phyloP scores from a whole-genome alignment of 2,888 invertebrate species.

The Nowickia ferox region DNA sequence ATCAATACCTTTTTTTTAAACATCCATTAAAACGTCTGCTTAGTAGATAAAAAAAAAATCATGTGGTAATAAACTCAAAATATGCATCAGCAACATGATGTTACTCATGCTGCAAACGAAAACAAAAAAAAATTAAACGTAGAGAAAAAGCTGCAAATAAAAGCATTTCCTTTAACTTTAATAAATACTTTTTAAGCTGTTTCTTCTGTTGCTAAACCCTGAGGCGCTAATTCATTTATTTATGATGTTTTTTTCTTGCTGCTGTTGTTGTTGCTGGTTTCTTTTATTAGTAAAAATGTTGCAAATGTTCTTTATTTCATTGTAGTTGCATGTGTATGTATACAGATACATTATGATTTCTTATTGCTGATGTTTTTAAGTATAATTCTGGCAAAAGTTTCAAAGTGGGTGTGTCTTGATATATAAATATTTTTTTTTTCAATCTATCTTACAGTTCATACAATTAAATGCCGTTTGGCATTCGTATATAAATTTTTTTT shows the following conservation, averaged over 20 bases:
- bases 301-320: constrained; percentile 54
- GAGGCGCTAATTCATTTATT: constrained; percentile 74
- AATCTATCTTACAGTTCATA: constrained; percentile 35
- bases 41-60: background rate
- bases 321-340: constrained; percentile 3
- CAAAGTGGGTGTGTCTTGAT: constrained; percentile 69
- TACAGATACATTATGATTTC: constrained; percentile 38
- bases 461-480: constrained; percentile 55
- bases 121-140: background rate
- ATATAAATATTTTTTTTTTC: constrained; percentile 1
- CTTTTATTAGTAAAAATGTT: constrained; percentile 26
- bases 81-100: constrained; percentile 46
- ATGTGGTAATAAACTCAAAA: constrained; percentile 20
- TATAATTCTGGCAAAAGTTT: constrained; percentile 40
- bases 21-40: constrained; percentile 30
- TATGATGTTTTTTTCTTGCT: constrained; percentile 38
- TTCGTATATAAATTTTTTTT: constrained; percentile 31
- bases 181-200: constrained; percentile 43
- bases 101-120: constrained; percentile 10
- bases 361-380: constrained; percentile 35
- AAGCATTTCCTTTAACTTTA: constrained; percentile 60
- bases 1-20: constrained; percentile 19
- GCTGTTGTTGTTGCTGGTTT: constrained; percentile 15
- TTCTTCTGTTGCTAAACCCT: constrained; percentile 58
- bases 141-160: constrained; percentile 50